Conservation (phyloP, 64 coral and sea anemone genomes). For the Montipora foliosa region DNA sequence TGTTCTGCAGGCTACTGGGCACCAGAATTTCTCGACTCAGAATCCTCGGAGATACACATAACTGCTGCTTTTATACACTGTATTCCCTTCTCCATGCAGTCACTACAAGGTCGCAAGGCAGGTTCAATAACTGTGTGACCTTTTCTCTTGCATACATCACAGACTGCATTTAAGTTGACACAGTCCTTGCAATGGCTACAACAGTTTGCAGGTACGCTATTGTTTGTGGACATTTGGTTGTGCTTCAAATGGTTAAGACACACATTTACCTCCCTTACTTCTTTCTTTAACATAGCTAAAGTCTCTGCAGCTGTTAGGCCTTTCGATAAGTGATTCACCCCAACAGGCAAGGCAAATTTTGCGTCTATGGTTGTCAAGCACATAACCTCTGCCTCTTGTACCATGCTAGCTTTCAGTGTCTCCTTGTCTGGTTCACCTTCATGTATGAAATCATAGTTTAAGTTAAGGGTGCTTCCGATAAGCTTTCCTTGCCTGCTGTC, state of each 20-base stretch:
- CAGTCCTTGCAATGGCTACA: constrained; percentile 34
- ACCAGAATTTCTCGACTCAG: constrained; percentile 72
- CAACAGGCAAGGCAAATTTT: neutral
- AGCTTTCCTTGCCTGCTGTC: constrained; percentile 71
- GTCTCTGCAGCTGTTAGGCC: neutral
- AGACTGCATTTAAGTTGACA: constrained; percentile 42
- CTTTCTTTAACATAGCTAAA: constrained; percentile 77
- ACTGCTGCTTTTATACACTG: constrained; percentile 75
- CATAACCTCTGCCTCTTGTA: constrained; percentile 61
- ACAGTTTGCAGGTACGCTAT: constrained; percentile 33
- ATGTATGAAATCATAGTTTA: constrained; percentile 39
- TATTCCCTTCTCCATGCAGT: constrained; percentile 37
- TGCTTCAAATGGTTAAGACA: constrained; percentile 75
- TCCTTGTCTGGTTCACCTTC: constrained; percentile 67
- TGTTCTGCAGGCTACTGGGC: neutral
- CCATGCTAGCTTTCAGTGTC: constrained; percentile 61
- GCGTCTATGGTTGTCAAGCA: constrained; percentile 10
- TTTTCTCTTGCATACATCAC: constrained; percentile 57
- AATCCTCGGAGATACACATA: constrained; percentile 59
- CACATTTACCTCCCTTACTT: constrained; percentile 66
- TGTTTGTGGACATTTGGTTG: constrained; percentile 27
- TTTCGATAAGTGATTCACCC: neutral
- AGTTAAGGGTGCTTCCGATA: constrained; percentile 70
- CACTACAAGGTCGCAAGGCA: constrained; percentile 69
- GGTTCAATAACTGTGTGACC: constrained; percentile 47